These are phyloP conservation scores for Cylindroiulus punctatus DNA, from an alignment of 2,888 invertebrate genomes.

Conservation along the genomic window DNA sequence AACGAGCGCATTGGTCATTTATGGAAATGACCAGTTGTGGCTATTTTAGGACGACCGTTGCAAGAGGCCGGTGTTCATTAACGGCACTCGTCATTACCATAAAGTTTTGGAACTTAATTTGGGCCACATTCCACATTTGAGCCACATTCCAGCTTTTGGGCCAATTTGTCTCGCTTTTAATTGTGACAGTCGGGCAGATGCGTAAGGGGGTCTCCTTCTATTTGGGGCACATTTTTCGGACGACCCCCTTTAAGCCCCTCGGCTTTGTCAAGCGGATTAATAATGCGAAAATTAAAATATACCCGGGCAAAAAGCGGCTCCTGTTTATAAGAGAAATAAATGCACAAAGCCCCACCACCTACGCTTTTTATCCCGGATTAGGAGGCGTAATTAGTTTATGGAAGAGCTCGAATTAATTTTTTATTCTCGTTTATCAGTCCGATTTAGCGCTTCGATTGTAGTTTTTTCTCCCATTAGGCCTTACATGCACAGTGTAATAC, in stretches of 20 bases:
- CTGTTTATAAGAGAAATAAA: background rate
- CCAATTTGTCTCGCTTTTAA: background rate
- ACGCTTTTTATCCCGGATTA: background rate
- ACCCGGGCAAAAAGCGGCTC: background rate
- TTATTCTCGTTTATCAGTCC: background rate
- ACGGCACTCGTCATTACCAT: too few species aligned
- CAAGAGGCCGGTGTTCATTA: background rate
- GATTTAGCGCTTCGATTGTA: background rate
- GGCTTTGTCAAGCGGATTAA: background rate
- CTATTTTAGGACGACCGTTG: background rate
- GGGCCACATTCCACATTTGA: background rate
- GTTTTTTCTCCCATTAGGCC: background rate
- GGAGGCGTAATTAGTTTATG: background rate
- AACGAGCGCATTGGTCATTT: background rate
- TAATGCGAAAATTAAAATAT: background rate
- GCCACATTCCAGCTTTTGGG: too few species aligned
- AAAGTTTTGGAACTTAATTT: background rate
- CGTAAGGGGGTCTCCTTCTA: too few species aligned
- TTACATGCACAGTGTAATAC: too few species aligned
- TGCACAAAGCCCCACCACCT: background rate
- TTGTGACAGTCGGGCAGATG: background rate
- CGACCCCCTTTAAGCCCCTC: slow-evolving; percentile 17
- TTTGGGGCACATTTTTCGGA: background rate
- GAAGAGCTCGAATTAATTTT: background rate
- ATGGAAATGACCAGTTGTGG: background rate